Conservation (phyloP, 2,888 invertebrate genomes). For the Galerucella calmariensis region DNA sequence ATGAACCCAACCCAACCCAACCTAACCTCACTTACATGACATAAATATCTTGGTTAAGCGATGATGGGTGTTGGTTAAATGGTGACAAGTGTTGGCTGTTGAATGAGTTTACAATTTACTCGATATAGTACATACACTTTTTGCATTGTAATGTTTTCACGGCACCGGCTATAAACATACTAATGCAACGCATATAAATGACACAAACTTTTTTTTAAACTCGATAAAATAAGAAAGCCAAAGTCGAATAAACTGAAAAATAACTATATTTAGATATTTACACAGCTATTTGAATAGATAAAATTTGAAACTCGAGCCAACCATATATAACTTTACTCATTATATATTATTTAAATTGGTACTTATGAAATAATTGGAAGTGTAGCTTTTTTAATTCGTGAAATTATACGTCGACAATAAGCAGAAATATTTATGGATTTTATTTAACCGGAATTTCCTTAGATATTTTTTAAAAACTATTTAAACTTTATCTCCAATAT, state of each 20-base stretch:
- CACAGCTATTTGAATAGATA: conserved; percentile 1
- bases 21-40: no score
- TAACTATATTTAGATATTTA: background rate
- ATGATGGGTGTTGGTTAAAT: no score
- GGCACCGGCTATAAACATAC: background rate
- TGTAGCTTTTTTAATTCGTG: background rate
- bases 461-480: no score
- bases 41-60: no score
- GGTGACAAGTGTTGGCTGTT: no score
- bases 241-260: background rate
- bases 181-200: background rate
- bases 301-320: background rate
- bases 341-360: background rate
- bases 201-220: background rate
- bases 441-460: no score
- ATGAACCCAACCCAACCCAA: no score
- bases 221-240: background rate
- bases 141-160: conserved; percentile 4
- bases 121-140: background rate
- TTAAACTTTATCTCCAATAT: no score
- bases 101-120: no score
- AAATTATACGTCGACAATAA: no score
- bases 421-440: no score
- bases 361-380: background rate
- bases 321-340: background rate